Conservation (phyloP, 2,113 vertebrate species). For the Pelusios castaneus region DNA sequence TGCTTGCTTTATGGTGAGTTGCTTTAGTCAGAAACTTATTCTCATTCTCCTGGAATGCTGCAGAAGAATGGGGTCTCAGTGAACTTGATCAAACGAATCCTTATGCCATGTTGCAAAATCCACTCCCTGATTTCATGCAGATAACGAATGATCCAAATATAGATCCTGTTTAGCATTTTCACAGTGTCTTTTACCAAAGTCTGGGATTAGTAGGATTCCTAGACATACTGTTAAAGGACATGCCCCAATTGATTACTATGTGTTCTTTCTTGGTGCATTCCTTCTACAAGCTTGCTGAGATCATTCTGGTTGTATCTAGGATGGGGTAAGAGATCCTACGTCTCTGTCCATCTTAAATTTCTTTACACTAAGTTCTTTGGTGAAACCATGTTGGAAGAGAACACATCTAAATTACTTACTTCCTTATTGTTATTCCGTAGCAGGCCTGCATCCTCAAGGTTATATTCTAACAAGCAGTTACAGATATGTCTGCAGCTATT, state of each 20-base stretch:
- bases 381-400: neutral
- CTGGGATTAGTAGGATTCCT: neutral
- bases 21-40: neutral
- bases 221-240: neutral
- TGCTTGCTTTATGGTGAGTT: neutral
- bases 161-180: neutral
- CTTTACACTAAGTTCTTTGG: neutral
- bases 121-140: neutral
- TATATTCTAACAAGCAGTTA: neutral
- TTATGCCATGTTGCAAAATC: neutral
- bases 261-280: neutral
- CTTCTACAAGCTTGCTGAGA: neutral
- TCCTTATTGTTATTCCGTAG: neutral
- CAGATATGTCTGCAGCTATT: neutral
- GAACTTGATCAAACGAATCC: no score
- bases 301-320: neutral
- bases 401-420: neutral
- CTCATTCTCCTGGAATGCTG: neutral
- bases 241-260: neutral
- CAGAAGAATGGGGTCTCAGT: neutral
- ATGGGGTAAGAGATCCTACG: neutral
- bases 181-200: neutral
- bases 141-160: neutral
- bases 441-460: neutral
- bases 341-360: neutral